Evolutionary conservation across 2,888 invertebrate genomes (phyloP).

Genomic region (Drosophila peninsularis): DNA sequence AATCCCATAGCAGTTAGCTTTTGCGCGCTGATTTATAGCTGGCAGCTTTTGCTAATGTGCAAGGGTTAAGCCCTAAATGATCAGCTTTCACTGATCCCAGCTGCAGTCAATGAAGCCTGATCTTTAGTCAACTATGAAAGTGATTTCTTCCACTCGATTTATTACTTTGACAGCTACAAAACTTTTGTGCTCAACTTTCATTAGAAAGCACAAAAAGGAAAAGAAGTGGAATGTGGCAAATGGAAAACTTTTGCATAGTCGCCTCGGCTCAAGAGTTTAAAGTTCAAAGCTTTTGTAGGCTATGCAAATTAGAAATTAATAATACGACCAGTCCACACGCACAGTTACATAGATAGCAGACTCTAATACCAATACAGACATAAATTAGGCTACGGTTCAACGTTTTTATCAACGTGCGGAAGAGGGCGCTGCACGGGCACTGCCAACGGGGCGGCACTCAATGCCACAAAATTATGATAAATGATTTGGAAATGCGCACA

Average conservation of each 20-base stretch:
- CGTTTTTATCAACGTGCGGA: conserved; percentile 73
- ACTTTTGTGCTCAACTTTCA: conserved; percentile 42
- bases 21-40: conserved; percentile 14
- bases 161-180: conserved; percentile 68
- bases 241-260: conserved; percentile 69
- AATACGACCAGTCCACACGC: conserved; percentile 52
- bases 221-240: conserved; percentile 14
- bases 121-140: conserved; percentile 18
- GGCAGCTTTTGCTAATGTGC: background rate
- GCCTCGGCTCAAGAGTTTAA: conserved; percentile 65
- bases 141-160: conserved; percentile 67
- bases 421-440: conserved; percentile 14
- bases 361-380: conserved; percentile 72
- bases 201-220: conserved; percentile 21
- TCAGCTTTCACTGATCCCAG: background rate
- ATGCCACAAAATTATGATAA: conserved; percentile 80
- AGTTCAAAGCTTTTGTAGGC: conserved; percentile 78
- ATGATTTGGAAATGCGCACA: conserved; percentile 80
- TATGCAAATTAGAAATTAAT: conserved; percentile 80
- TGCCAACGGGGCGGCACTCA: conserved; percentile 45
- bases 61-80: background rate
- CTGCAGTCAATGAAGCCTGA: background rate
- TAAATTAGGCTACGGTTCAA: conserved; percentile 75
- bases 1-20: conserved; percentile 20
- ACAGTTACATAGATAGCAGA: conserved; percentile 20